Evolutionary conservation across 2,797 vertebrate genomes (phyloP).

Genomic region (Cheirogaleus major): DNA sequence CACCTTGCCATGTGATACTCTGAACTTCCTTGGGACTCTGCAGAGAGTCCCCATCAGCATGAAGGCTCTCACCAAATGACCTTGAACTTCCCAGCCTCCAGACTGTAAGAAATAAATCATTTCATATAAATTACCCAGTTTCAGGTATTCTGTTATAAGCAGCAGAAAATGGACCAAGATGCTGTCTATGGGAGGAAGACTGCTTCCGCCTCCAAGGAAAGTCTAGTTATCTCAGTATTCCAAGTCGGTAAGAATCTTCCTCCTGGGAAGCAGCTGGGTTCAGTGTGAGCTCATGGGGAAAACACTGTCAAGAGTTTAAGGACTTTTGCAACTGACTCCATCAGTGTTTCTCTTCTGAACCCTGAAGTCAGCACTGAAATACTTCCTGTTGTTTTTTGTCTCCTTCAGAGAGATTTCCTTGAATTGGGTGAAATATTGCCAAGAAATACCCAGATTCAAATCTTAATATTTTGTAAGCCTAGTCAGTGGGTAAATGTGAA

Average conservation of each 20-base stretch:
- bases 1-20: neutral
- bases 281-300: neutral
- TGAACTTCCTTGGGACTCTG: neutral
- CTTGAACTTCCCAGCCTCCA: too few relatives aligned
- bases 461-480: neutral
- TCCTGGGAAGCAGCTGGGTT: neutral
- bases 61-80: neutral
- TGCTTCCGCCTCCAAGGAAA: neutral
- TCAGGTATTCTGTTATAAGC: neutral
- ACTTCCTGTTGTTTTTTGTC: neutral
- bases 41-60: neutral
- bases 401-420: neutral
- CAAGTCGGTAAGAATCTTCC: neutral
- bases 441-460: neutral
- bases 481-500: neutral
- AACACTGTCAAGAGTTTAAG: neutral
- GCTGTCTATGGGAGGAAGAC: neutral
- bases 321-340: neutral
- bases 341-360: neutral
- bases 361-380: neutral
- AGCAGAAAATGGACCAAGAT: neutral
- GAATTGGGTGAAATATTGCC: neutral
- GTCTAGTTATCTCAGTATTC: neutral
- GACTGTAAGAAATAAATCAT: neutral
- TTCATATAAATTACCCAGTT: neutral